Base-by-base conservation (phyloP, 1,140 invertebrate species). In the Neodiprion pinetum region DNA sequence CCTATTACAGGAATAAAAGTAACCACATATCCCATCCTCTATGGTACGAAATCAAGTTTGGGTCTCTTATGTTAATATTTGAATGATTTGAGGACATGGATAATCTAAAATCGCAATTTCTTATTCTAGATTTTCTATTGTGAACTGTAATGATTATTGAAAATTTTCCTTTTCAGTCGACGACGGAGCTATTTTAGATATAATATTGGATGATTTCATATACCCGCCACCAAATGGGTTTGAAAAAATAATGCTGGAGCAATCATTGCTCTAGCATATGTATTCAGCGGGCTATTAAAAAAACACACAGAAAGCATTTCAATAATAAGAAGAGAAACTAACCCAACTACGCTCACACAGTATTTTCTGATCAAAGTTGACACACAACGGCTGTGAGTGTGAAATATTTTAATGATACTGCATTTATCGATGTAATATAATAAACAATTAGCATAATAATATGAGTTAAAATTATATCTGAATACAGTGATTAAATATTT, bases 231-330 rank as follows among this genome's bases (percentile, higher is more conserved):
- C 98, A 0, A 88, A 91, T 66, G 98, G 98, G 48, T 99, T 96
- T 86, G 97, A 98, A 77, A 95, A 95, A 89, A 99, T 99, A 76
- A 96, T 99, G 94, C 90, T 99, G 71, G 98, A 99, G 88, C 97
- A 99, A 87, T 98, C 97, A 5, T 90, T 99, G 28, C 93, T 99
- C 75, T 99, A 96, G 93, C 87, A 66, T 11, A 17, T 5, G 17
- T 14, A 8, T 69, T 48, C 48, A 5, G 7, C 48, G 0, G 48
- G 70, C 12, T 49, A 12, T 71, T 50, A 23, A 17, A 49, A 14
- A 7, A n/a, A 47, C 21, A 17, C 10, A 12, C 47, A 9, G 10
- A 47, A 40, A 48, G 70, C 48, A 71, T 48, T 48, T 72, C 77
- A 73, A 14, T 10, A 75, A 67, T 0, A 67, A 78, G 67, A 78